Evolutionary conservation across 2,797 vertebrate species (phyloP).

Genomic region (Poliocrania exsul): DNA sequence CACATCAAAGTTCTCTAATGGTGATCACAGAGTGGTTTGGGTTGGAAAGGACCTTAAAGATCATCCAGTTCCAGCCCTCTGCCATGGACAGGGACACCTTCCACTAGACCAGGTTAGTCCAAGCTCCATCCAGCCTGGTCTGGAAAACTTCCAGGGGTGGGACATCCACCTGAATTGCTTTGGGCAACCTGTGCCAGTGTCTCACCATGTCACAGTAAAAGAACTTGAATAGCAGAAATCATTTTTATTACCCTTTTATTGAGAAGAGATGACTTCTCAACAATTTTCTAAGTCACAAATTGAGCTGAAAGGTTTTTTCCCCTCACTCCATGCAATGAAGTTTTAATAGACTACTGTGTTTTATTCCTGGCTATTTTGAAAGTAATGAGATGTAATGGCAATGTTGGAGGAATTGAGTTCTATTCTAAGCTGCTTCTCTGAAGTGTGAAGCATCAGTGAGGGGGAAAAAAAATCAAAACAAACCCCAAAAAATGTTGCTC

Average conservation of each 20-base stretch:
- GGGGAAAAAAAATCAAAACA: background rate
- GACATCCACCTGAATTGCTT: background rate
- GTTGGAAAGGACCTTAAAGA: background rate
- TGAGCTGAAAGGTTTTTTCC: background rate
- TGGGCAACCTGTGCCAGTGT: background rate
- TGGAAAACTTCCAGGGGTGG: background rate
- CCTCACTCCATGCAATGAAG: background rate
- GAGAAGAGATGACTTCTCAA: background rate
- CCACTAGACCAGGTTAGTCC: background rate
- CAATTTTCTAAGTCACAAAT: background rate
- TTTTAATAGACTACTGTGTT: background rate
- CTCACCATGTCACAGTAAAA: background rate
- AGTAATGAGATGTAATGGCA: background rate
- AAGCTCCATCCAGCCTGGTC: rapidly evolving
- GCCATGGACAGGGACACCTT: background rate
- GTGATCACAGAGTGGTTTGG: background rate
- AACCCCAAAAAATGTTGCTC: background rate
- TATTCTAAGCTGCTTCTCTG: background rate
- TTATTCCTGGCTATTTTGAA: background rate
- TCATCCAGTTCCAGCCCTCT: background rate
- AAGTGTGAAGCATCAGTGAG: background rate
- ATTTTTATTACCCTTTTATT: background rate
- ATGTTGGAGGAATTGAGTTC: background rate
- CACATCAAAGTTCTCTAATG: background rate
- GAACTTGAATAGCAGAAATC: background rate